These are phyloP conservation scores for Talpa occidentalis DNA, from an alignment of 2,113 vertebrate genomes.

Conservation along the genomic window DNA sequence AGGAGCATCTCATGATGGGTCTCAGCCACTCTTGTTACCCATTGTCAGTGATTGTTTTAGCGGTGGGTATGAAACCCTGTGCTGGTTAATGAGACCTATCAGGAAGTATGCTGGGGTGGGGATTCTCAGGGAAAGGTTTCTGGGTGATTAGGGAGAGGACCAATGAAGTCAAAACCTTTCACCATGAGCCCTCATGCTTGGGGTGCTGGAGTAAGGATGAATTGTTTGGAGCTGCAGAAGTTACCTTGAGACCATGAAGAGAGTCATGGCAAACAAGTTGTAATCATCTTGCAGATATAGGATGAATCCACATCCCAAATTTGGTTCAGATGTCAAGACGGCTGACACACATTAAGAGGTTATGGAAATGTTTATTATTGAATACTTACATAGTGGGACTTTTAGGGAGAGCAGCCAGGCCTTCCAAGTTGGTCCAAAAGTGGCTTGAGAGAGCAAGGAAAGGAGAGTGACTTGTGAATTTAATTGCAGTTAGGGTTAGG, in stretches of 20 bases:
- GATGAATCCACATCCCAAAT: neutral
- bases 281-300: neutral
- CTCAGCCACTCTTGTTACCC: neutral
- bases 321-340: neutral
- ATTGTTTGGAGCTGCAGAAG: neutral
- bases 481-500: neutral
- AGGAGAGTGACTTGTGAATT: constrained; percentile 25
- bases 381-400: neutral
- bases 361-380: constrained; percentile 5
- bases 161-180: neutral
- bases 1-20: neutral
- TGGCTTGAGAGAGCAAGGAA: constrained; percentile 19
- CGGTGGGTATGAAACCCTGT: neutral
- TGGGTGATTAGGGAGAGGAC: neutral
- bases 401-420: neutral
- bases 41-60: neutral
- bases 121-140: neutral
- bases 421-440: neutral
- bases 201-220: neutral
- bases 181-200: neutral
- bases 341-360: neutral
- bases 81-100: neutral
- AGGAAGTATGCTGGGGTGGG: neutral
- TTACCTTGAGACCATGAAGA: neutral
- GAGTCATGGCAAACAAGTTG: neutral